A percentile compares a stretch with the other conserved stretches of the same genome.
These are phyloP conservation scores for Poecilia gillii DNA, from an alignment of 2,797 vertebrate genomes.

Conservation along the genomic window DNA sequence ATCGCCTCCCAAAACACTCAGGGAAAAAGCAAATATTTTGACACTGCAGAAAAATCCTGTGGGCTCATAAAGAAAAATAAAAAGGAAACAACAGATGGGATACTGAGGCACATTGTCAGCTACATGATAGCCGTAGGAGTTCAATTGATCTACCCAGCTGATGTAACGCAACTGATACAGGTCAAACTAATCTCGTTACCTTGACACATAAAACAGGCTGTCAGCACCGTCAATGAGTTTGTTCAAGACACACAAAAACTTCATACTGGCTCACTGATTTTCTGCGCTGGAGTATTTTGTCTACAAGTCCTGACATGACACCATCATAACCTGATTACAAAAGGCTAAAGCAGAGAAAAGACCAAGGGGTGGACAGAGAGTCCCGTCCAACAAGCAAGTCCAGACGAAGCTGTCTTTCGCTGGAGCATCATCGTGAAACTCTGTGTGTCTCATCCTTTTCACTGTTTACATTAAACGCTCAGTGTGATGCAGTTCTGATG, in stretches of 20 bases:
- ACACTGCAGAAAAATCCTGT: not conserved
- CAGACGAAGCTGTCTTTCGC: not conserved
- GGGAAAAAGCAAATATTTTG: not conserved
- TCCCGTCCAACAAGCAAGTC: slow-evolving; percentile 3
- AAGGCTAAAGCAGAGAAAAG: not conserved
- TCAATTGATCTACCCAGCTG: not conserved
- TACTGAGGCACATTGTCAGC: not conserved
- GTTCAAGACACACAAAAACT: not conserved
- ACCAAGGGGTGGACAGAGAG: not conserved
- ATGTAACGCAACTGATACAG: slow-evolving; percentile 1
- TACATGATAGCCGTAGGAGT: not conserved
- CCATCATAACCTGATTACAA: not conserved
- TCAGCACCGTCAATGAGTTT: not conserved
- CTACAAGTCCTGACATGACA: not conserved
- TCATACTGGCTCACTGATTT: not conserved
- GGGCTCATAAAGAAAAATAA: not conserved
- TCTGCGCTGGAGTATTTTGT: not conserved
- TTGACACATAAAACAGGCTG: not conserved
- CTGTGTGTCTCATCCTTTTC: not conserved
- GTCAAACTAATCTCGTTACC: not conserved
- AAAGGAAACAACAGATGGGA: not conserved
- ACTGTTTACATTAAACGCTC: slow-evolving; percentile 18
- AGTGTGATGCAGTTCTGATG: slow-evolving; percentile 15
- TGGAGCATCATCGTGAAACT: slow-evolving; percentile 2
- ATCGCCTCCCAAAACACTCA: not conserved